Evolutionary conservation across 2,797 vertebrate species (phyloP).

Genomic region (Aselliscus stoliczkanus): DNA sequence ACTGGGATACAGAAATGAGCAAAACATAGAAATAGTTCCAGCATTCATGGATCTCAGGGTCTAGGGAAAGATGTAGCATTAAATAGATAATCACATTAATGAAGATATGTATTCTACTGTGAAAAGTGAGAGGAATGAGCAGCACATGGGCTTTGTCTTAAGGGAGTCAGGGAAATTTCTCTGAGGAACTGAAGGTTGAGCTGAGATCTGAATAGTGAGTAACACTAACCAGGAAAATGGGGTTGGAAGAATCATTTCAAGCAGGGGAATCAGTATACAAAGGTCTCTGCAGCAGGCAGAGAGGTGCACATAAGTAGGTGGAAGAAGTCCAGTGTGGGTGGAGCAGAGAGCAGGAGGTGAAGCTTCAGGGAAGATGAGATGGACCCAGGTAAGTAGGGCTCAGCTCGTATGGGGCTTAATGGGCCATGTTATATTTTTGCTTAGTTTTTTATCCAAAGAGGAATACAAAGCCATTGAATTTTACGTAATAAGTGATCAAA

Average conservation of each 20-base stretch:
- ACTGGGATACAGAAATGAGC: neutral
- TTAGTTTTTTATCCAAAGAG: neutral
- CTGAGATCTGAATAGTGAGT: neutral
- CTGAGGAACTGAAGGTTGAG: neutral
- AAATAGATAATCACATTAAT: neutral
- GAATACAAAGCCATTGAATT: neutral
- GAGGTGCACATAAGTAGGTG: neutral
- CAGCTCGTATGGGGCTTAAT: neutral
- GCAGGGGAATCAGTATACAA: neutral
- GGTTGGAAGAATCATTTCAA: neutral
- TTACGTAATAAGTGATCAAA: neutral
- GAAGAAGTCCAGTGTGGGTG: neutral
- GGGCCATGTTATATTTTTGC: neutral
- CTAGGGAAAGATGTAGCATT: neutral
- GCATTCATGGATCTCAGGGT: neutral
- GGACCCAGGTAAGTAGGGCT: neutral
- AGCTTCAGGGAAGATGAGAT: neutral
- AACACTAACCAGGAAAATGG: neutral
- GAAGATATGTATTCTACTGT: neutral
- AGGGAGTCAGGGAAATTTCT: neutral
- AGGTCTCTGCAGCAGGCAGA: neutral
- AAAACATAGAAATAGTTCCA: neutral
- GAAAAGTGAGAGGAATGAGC: neutral
- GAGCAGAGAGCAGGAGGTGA: neutral
- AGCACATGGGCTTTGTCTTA: neutral